Conservation (phyloP, 2,888 invertebrate species). For the Ischnus inquisitorius region DNA sequence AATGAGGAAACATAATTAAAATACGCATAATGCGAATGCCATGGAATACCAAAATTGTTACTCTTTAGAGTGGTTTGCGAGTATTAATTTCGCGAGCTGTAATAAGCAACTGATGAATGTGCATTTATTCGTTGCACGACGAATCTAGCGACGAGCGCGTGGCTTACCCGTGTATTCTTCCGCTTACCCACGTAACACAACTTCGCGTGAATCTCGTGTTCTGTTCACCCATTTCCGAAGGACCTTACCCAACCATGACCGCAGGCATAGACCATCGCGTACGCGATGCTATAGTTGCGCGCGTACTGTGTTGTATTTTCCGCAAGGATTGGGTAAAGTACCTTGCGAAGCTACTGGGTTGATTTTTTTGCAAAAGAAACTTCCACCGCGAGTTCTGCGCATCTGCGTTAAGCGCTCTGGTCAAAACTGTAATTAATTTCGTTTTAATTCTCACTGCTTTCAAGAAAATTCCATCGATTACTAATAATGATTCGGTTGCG, state of each 20-base stretch:
- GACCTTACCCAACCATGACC: conserved; percentile 83
- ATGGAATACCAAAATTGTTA: background rate
- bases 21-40: too few species aligned
- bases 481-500: background rate
- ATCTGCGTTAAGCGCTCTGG: too few species aligned
- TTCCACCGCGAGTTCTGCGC: too few species aligned
- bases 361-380: background rate
- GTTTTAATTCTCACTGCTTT: too few species aligned
- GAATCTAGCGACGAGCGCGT: conserved; percentile 48
- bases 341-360: background rate
- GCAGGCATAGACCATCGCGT: conserved; percentile 66
- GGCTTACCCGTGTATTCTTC: conserved; percentile 70
- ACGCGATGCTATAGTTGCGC: conserved; percentile 26
- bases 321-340: background rate
- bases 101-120: background rate
- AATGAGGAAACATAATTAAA: too few species aligned
- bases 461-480: background rate
- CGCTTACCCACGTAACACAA: conserved; percentile 78
- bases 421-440: too few species aligned
- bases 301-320: background rate
- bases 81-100: background rate
- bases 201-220: conserved; percentile 77
- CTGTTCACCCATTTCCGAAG: conserved; percentile 84
- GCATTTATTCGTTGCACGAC: background rate
- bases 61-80: too few species aligned